These are phyloP conservation scores for Grapholita molesta DNA, from an alignment of 1,140 invertebrate genomes.

Conservation along the genomic window DNA sequence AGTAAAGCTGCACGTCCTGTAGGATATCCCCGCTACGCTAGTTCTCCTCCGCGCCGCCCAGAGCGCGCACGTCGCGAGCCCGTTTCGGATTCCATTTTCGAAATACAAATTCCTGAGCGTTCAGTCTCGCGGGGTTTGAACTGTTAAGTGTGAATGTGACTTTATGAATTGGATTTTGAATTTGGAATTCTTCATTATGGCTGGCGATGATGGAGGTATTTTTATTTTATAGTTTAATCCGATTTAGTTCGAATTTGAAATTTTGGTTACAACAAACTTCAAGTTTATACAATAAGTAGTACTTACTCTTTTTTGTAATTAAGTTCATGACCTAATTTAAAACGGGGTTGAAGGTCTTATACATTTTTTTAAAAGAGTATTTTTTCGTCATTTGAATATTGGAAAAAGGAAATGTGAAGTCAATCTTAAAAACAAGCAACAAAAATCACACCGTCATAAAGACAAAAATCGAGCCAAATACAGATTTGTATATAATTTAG, in stretches of 20 bases:
- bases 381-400: no score
- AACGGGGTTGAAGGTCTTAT: no score
- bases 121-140: conserved; percentile 25
- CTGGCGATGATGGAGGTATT: background rate
- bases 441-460: no score
- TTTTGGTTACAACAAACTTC: background rate
- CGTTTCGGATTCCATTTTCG: conserved; percentile 43
- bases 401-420: no score
- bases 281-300: no score
- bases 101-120: conserved; percentile 30
- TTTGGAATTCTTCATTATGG: conserved; percentile 3
- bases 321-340: no score
- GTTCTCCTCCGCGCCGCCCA: conserved; percentile 61
- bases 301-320: no score
- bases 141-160: conserved; percentile 28
- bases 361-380: no score
- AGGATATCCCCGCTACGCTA: conserved; percentile 62
- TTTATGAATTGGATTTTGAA: conserved; percentile 24
- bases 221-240: background rate
- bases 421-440: no score
- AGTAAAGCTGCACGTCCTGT: conserved; percentile 62
- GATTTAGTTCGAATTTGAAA: background rate
- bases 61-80: conserved; percentile 61
- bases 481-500: no score
- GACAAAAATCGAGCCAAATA: no score